Percentiles rank a stretch among this genome's conserved stretches.
These are phyloP conservation scores for Nemopilema nomurai DNA, from an alignment of 30 jellyfish, hydroid and myxozoan genomes.

Conservation along the genomic window DNA sequence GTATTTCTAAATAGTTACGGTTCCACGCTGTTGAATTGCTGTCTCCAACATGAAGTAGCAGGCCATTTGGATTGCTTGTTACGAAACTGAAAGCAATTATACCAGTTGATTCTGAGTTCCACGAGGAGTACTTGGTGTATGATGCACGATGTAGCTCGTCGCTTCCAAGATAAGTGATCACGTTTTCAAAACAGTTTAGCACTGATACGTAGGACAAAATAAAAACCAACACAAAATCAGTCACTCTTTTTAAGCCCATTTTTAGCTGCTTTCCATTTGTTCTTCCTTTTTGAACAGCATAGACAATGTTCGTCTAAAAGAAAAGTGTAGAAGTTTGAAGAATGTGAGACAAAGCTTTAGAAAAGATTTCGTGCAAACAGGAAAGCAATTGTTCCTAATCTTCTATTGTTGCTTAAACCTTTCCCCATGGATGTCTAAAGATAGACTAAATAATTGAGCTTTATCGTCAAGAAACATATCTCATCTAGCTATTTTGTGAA, in stretches of 20 bases:
- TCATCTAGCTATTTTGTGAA: too few species aligned
- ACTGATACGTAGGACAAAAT: background rate
- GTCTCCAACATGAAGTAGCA: slow-evolving; percentile 71
- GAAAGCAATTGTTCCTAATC: too few species aligned
- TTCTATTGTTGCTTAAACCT: too few species aligned
- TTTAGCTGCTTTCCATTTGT: too few species aligned
- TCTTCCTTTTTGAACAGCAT: too few species aligned
- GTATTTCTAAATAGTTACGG: slow-evolving; percentile 39
- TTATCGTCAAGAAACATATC: too few species aligned
- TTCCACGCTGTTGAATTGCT: slow-evolving; percentile 61
- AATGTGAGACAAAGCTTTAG: too few species aligned
- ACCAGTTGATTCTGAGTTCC: slow-evolving; percentile 59
- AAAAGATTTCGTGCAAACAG: too few species aligned
- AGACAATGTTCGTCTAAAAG: too few species aligned
- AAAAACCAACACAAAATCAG: background rate
- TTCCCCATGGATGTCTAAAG: too few species aligned
- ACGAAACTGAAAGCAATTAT: slow-evolving; percentile 37
- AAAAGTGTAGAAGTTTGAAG: too few species aligned
- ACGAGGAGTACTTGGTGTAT: slow-evolving; percentile 40
- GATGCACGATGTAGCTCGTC: slow-evolving; percentile 14
- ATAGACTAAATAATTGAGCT: too few species aligned
- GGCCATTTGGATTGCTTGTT: slow-evolving; percentile 63
- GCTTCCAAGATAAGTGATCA: slow-evolving; percentile 49
- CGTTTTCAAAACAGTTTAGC: slow-evolving; percentile 15
- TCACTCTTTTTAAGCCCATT: background rate